Evolutionary conservation across 2,113 vertebrate species (phyloP).

Genomic region (Plecturocebus donacophilus): DNA sequence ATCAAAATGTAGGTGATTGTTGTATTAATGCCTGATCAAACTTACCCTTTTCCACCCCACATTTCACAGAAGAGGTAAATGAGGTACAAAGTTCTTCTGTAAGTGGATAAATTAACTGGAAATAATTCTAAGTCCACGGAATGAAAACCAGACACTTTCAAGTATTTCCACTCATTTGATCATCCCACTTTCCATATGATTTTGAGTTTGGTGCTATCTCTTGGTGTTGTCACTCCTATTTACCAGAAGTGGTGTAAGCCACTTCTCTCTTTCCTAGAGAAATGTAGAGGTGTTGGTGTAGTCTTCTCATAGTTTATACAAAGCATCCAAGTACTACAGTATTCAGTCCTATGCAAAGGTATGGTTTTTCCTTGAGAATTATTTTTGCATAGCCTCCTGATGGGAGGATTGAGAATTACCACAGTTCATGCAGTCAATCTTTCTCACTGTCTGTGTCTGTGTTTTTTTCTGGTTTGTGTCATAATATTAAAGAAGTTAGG

Average conservation of each 20-base stretch:
- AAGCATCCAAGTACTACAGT: not conserved
- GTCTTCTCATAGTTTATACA: not conserved
- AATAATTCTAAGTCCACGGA: not conserved
- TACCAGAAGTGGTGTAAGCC: not conserved
- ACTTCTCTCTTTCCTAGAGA: not conserved
- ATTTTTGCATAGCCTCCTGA: not conserved
- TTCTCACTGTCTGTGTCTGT: not conserved
- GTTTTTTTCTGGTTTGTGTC: not conserved
- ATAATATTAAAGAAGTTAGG: not conserved
- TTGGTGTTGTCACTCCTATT: not conserved
- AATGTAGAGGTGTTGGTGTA: not conserved
- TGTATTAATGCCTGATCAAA: not conserved
- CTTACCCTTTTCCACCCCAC: not conserved
- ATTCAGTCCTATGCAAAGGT: not conserved
- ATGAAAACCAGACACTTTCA: not conserved
- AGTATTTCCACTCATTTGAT: not conserved
- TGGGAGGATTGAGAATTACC: not conserved
- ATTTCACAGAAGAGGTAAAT: slow-evolving; percentile 15
- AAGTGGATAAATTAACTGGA: not conserved
- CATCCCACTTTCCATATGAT: not conserved
- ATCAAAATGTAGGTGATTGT: not conserved
- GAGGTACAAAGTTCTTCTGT: not conserved
- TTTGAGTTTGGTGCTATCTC: not conserved
- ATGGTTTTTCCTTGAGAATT: not conserved
- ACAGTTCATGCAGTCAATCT: not conserved